Evolutionary conservation across 2,888 invertebrate species (phyloP).

Genomic region (Scotopteryx bipunctaria): DNA sequence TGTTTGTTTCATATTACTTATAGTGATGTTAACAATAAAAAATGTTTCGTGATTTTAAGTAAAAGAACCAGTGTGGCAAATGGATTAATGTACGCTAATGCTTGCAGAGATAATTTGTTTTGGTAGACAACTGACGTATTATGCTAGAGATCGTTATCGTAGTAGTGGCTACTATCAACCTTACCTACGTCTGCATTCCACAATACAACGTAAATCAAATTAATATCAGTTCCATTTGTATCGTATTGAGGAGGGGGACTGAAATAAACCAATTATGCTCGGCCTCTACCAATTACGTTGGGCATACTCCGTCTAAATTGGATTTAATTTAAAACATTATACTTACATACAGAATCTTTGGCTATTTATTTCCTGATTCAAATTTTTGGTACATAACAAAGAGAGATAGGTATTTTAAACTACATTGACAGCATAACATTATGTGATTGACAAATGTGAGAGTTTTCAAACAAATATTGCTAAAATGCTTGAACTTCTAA

Average conservation of each 20-base stretch:
- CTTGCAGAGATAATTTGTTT: not conserved
- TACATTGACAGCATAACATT: too few relatives aligned
- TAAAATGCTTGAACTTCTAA: too few relatives aligned
- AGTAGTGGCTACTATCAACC: slow-evolving; percentile 5
- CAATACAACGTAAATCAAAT: slow-evolving; percentile 26
- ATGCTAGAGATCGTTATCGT: not conserved
- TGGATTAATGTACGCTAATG: too few relatives aligned
- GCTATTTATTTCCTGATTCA: not conserved
- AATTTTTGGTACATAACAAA: not conserved
- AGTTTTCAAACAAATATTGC: too few relatives aligned
- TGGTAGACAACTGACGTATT: not conserved
- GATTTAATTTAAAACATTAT: slow-evolving; percentile 22
- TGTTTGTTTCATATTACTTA: too few relatives aligned
- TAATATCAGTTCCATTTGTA: slow-evolving; percentile 27
- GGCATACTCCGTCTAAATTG: slow-evolving; percentile 16
- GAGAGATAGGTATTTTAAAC: too few relatives aligned
- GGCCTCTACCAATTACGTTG: slow-evolving; percentile 25
- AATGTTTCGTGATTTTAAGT: too few relatives aligned
- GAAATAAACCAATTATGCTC: slow-evolving; percentile 28
- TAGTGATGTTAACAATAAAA: too few relatives aligned
- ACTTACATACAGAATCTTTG: slow-evolving; percentile 6
- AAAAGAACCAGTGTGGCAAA: not conserved
- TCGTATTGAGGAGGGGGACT: slow-evolving; percentile 29
- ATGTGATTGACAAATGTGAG: too few relatives aligned
- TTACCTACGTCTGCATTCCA: slow-evolving; percentile 22